Percentiles rank a stretch among this genome's conserved stretches.
phyloP scores from a whole-genome alignment of 2,888 invertebrate genomes.

The Acleris sparsana region DNA sequence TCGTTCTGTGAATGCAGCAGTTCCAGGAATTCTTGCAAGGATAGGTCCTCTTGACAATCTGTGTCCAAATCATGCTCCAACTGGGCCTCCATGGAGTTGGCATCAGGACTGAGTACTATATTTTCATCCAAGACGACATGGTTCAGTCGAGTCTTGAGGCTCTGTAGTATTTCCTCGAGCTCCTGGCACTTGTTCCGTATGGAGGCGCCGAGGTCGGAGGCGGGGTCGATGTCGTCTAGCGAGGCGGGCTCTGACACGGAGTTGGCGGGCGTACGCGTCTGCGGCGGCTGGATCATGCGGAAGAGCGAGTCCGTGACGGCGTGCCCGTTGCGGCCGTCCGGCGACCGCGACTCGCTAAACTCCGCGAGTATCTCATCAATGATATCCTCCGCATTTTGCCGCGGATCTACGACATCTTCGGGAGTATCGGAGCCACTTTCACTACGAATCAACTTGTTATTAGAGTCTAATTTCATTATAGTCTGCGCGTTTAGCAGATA shows the following conservation, averaged over 20 bases:
- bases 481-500: conserved; percentile 24
- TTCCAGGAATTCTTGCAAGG: conserved; percentile 78
- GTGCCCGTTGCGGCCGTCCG: conserved; percentile 64
- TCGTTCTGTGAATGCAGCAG: conserved; percentile 77
- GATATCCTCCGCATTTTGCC: conserved; percentile 78
- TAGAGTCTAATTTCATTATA: conserved; percentile 79
- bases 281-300: conserved; percentile 74
- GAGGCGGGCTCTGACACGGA: conserved; percentile 74
- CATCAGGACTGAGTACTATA: conserved; percentile 78
- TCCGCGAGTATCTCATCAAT: conserved; percentile 79
- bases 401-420: conserved; percentile 72
- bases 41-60: conserved; percentile 79
- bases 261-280: conserved; percentile 75
- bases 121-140: conserved; percentile 80
- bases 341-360: conserved; percentile 72
- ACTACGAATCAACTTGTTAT: conserved; percentile 77
- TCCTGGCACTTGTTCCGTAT: conserved; percentile 80
- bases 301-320: conserved; percentile 69
- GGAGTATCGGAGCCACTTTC: conserved; percentile 71
- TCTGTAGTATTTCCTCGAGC: conserved; percentile 78
- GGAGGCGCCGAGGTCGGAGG: conserved; percentile 77
- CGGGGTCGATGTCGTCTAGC: conserved; percentile 77
- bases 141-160: conserved; percentile 77
- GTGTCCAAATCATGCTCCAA: conserved; percentile 80
- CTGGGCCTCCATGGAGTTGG: conserved; percentile 76